Evolutionary conservation across 2,113 vertebrate species (phyloP), one percentile per base, ranked within the genome.

Genomic region (Caracal caracal): DNA sequence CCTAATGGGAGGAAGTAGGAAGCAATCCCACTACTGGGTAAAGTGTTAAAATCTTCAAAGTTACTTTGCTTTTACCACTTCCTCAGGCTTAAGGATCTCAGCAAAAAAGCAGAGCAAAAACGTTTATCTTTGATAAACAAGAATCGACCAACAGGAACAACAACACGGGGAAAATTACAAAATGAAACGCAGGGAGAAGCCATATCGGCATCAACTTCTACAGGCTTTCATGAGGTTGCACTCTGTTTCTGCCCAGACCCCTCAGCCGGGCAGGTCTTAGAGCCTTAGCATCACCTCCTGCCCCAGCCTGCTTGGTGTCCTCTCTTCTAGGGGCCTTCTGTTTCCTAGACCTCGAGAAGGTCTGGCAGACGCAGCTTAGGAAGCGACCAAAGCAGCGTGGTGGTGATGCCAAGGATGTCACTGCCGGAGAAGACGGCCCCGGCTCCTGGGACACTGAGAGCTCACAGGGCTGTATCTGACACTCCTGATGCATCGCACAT

Each of bases 341-440:
- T 53, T 82, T 79, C n/a, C 68, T 89, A 76, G 51, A 87, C 61
- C 76, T 90, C 24, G 35, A 95, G 78, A 94, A 73, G 75, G 9
- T 84, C 90, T 92, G 61, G 10, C 49, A 92, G 61, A 95, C 66
- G 86, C 47, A 75, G 87, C 79, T 90, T 43, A 90, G 28, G 59
- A 92, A 92, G 51, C 1, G 5, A 49, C 88, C 26, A 12, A 87
- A 90, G 59, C 85, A 94, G 10, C 19, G 33, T 33, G 61, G 71
- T 40, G 61, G 26, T 30, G 33, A 96, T 20, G 43, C 73, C 15
- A 56, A 68, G 5, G 30, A 92, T 49, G n/a, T 75, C 33, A 65
- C 63, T 76, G 51, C 15, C 76, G 61, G 33, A 88, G 68, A 81
- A 33, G 76, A 82, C 13, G 35, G n/a, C 3, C 15, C 9, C 0